A percentile compares a stretch with the other conserved stretches of the same genome.
These are phyloP conservation scores for Myotis myotis DNA, from an alignment of 2,797 vertebrate species.

Conservation along the genomic window DNA sequence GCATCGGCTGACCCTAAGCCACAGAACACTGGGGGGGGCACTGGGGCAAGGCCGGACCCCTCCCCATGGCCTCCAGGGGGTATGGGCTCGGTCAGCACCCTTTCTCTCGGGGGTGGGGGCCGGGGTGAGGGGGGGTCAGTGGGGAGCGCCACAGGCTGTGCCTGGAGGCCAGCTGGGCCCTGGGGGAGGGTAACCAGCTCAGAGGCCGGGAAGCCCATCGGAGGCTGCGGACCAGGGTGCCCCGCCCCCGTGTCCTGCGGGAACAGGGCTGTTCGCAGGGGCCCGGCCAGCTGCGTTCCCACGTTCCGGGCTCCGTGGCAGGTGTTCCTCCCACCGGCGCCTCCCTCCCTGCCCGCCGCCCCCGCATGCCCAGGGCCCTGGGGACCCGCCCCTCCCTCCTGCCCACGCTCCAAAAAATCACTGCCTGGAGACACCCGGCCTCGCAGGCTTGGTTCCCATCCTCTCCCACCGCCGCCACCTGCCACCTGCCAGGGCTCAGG, in stretches of 20 bases:
- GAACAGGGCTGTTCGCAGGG: neutral
- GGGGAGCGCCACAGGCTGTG: fast-evolving
- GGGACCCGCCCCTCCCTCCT: neutral
- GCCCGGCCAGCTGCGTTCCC: neutral
- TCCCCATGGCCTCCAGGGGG: neutral
- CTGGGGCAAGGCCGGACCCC: fast-evolving
- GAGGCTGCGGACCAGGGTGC: neutral
- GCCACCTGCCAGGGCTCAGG: neutral
- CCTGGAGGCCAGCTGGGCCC: neutral
- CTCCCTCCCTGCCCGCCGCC: neutral
- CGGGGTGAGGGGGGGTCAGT: fast-evolving
- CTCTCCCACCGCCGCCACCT: neutral
- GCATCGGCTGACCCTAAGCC: neutral
- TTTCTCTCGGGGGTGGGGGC: fast-evolving
- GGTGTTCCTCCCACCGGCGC: conserved; percentile 24
- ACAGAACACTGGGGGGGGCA: fast-evolving
- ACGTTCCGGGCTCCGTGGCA: neutral
- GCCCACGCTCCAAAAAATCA: neutral
- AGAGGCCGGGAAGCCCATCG: too few relatives aligned
- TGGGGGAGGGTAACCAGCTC: neutral
- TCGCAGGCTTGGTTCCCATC: fast-evolving
- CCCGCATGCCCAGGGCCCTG: neutral
- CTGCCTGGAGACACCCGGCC: neutral
- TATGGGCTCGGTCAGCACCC: fast-evolving
- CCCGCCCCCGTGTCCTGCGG: neutral